A percentile compares a stretch with the other conserved stretches of the same genome.
Conservation (phyloP, 2,797 vertebrate genomes). For the Euphonia xanthogaster region DNA sequence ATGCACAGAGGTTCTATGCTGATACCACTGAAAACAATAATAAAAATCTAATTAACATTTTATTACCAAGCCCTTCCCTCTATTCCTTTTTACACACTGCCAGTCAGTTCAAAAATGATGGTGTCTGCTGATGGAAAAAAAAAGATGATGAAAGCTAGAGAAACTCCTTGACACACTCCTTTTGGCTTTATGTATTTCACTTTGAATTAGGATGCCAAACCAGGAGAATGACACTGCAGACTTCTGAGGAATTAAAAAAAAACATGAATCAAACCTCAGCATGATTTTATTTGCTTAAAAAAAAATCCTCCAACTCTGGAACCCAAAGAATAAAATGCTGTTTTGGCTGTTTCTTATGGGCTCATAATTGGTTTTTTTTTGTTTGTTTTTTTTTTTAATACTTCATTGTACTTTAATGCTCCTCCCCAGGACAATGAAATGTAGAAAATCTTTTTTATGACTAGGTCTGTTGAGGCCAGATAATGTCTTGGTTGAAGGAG, state of each 20-base stretch:
- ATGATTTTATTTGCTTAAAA: not conserved
- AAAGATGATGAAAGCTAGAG: slow-evolving; percentile 49
- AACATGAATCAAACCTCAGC: slow-evolving; percentile 21
- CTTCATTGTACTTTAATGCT: not conserved
- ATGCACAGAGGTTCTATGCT: not conserved
- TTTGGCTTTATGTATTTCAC: slow-evolving; percentile 15
- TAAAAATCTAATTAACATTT: not conserved
- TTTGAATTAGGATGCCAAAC: slow-evolving; percentile 48
- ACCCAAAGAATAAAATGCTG: not conserved
- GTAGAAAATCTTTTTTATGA: not conserved
- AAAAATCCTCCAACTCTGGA: not conserved
- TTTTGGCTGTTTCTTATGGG: not conserved
- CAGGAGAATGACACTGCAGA: slow-evolving; percentile 52
- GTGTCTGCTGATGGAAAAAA: not conserved
- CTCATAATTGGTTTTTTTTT: not conserved
- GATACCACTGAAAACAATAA: slow-evolving; percentile 4
- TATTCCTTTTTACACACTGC: not conserved
- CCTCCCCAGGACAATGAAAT: not conserved
- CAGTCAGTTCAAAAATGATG: not conserved
- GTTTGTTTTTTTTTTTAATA: not conserved
- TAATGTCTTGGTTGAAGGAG: not conserved
- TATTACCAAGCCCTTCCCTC: slow-evolving; percentile 7
- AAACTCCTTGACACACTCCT: slow-evolving; percentile 39
- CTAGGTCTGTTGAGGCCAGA: not conserved
- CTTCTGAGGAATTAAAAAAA: slow-evolving; percentile 48